phyloP scores from a whole-genome alignment of 2,888 invertebrate species.

The Drosophila hamatofila region DNA sequence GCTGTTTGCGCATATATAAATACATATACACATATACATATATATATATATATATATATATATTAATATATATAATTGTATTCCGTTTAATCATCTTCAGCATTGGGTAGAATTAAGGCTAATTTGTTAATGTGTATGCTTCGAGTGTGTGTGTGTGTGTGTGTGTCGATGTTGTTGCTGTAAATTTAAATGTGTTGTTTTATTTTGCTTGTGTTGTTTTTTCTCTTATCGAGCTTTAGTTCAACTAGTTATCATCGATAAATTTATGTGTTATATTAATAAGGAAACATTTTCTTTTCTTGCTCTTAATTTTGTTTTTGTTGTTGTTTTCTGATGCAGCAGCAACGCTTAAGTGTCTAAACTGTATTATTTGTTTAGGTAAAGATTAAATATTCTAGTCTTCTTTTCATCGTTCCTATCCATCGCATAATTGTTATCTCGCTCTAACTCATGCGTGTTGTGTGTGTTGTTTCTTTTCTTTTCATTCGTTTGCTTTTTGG shows the following conservation, averaged over 20 bases:
- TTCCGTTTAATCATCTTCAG: constrained; percentile 13
- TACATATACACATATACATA: not conserved
- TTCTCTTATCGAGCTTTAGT: constrained; percentile 62
- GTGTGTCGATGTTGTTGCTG: constrained; percentile 4
- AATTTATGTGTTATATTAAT: constrained; percentile 36
- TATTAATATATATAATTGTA: constrained; percentile 3
- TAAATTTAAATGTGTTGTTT: constrained; percentile 16
- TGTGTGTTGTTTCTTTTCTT: not conserved
- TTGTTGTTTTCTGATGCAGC: constrained; percentile 11
- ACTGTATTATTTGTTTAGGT: constrained; percentile 2
- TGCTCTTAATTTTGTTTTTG: constrained; percentile 6
- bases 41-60: not conserved
- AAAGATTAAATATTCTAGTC: constrained; percentile 8
- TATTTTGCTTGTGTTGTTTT: constrained; percentile 28
- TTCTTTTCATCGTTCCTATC: not conserved
- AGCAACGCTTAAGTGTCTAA: constrained; percentile 24
- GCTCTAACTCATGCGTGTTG: constrained; percentile 32
- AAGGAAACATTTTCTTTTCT: constrained; percentile 54
- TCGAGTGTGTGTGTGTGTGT: constrained; percentile 13
- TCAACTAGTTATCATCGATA: constrained; percentile 60
- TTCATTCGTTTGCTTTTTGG: constrained; percentile 4
- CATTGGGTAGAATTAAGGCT: constrained; percentile 30
- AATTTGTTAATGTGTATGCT: constrained; percentile 25
- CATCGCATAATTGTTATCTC: constrained; percentile 18
- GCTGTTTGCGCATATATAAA: not conserved